phyloP scores from a whole-genome alignment of 2,888 invertebrate genomes.

The Cerastis leucographa region DNA sequence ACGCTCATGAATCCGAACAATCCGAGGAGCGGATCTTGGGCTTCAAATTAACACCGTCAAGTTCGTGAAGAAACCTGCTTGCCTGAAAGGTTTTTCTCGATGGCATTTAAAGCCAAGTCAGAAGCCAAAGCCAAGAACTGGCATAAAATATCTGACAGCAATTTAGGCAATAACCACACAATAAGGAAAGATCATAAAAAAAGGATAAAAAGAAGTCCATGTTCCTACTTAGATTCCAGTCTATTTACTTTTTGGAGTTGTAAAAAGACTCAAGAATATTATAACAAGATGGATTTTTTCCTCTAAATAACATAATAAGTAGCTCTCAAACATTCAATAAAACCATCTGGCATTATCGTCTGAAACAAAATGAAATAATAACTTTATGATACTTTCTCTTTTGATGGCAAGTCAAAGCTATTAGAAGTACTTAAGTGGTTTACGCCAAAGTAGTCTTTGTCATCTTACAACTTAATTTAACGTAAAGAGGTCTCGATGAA shows the following conservation, averaged over 20 bases:
- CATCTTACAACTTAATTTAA: conserved; percentile 37
- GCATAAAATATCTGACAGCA: too few species aligned
- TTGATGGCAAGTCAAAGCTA: conserved; percentile 21
- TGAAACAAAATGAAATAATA: conserved; percentile 18
- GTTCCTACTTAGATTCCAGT: not conserved
- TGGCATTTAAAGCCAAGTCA: too few species aligned
- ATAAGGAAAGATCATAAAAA: too few species aligned
- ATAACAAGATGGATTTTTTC: not conserved
- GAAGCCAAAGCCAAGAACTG: too few species aligned
- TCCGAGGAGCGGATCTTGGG: too few species aligned
- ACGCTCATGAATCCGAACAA: too few species aligned
- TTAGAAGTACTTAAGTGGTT: conserved; percentile 38
- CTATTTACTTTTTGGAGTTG: not conserved
- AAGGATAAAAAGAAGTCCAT: not conserved
- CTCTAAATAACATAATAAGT: not conserved
- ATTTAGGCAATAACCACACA: too few species aligned
- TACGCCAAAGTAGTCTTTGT: conserved; percentile 23
- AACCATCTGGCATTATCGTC: not conserved
- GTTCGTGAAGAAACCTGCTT: too few species aligned
- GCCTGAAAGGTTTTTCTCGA: too few species aligned
- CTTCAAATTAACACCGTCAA: too few species aligned
- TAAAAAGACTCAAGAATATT: not conserved
- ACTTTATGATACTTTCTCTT: conserved; percentile 24
- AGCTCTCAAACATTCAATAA: not conserved
- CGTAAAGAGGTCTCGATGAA: conserved; percentile 13